These are phyloP conservation scores for Ailurus styani DNA, from an alignment of 2,113 vertebrate species.

Conservation along the genomic window DNA sequence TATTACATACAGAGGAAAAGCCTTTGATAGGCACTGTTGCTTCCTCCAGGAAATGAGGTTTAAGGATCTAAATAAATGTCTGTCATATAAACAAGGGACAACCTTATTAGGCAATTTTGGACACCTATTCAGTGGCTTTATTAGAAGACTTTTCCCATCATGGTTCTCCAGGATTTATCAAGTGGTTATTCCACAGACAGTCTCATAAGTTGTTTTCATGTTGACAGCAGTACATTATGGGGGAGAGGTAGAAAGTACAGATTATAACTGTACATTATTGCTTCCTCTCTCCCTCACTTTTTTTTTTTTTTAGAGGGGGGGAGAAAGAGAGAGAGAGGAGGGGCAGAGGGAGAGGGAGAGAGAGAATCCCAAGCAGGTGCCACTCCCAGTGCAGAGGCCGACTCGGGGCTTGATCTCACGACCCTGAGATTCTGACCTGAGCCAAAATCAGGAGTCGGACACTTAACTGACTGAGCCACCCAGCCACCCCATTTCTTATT, in stretches of 20 bases:
- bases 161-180: neutral
- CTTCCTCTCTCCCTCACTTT: neutral
- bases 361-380: neutral
- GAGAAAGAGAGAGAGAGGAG: neutral
- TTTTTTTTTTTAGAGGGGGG: neutral
- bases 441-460: neutral
- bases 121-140: neutral
- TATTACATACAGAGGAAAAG: conserved; percentile 25
- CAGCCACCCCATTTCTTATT: neutral
- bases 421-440: neutral
- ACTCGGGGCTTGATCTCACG: neutral
- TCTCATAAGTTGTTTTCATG: neutral
- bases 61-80: neutral
- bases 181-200: neutral
- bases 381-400: neutral
- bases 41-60: conserved; percentile 47
- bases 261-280: neutral
- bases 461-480: neutral
- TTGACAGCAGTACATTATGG: neutral
- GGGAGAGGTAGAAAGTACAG: neutral
- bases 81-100: neutral
- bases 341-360: neutral
- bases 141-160: neutral
- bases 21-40: conserved; percentile 39
- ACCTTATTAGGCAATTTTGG: conserved; percentile 25